Evolutionary conservation across 2,797 vertebrate genomes (phyloP).

Genomic region (Psittacula echo): DNA sequence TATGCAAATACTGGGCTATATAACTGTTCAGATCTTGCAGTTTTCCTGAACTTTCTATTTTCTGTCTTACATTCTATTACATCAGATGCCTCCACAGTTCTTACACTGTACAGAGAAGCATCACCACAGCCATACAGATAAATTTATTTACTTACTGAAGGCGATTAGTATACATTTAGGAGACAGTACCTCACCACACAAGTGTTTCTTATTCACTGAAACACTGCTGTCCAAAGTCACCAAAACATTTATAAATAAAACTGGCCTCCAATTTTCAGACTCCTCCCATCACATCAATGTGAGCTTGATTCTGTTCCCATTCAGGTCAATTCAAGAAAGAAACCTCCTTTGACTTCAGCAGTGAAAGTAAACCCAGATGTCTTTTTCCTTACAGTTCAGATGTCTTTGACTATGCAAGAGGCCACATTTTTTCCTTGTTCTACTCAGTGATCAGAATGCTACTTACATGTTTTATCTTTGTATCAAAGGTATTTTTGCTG

Average conservation of each 20-base stretch:
- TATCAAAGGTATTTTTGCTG: conserved; percentile 83
- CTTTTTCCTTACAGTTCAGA: not conserved
- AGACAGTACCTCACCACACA: not conserved
- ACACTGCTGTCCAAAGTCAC: not conserved
- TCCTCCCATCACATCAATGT: not conserved
- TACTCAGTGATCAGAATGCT: not conserved
- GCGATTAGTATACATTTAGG: not conserved
- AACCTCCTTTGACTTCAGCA: not conserved
- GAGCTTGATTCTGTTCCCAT: not conserved
- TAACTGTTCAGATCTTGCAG: not conserved
- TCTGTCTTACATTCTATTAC: not conserved
- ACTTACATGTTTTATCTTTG: conserved; percentile 92
- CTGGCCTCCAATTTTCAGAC: not conserved
- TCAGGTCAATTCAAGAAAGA: not conserved
- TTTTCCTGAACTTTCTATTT: not conserved
- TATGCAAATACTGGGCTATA: not conserved
- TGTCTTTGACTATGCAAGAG: not conserved
- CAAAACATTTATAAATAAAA: not conserved
- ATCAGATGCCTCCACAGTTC: not conserved
- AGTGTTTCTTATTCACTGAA: not conserved
- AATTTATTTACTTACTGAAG: not conserved
- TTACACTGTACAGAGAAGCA: not conserved
- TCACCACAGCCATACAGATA: not conserved
- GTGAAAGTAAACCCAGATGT: not conserved
- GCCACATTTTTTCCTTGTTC: not conserved